phyloP scores from a whole-genome alignment of 2,113 vertebrate species.

The Sylvia atricapilla region DNA sequence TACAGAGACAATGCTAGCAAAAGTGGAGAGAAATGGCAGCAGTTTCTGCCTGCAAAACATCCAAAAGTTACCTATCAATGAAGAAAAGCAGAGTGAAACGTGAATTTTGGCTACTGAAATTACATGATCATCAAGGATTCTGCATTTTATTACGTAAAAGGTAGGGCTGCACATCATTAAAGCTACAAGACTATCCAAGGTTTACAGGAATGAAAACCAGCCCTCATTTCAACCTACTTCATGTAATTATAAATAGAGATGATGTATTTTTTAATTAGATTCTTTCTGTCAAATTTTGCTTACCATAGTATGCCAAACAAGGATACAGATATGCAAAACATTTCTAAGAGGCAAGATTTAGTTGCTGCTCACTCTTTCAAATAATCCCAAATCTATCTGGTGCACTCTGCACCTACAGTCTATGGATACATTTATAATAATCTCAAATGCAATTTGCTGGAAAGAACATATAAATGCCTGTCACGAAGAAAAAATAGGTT shows the following conservation, averaged over 20 bases:
- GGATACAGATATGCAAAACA: not conserved
- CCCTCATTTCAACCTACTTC: not conserved
- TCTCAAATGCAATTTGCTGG: not conserved
- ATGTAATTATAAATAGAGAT: not conserved
- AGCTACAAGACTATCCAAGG: not conserved
- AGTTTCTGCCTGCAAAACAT: not conserved
- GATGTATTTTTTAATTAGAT: not conserved
- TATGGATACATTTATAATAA: not conserved
- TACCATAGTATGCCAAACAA: not conserved
- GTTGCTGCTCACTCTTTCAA: not conserved
- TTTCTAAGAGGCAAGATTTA: not conserved
- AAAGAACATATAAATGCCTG: not conserved
- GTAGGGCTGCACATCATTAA: not conserved
- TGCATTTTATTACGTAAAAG: not conserved
- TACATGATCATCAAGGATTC: not conserved
- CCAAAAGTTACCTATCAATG: not conserved
- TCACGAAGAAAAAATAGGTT: not conserved
- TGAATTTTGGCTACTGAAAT: not conserved
- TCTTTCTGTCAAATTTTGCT: not conserved
- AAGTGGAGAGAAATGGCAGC: not conserved
- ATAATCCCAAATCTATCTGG: not conserved
- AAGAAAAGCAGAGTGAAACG: not conserved
- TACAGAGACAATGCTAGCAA: not conserved
- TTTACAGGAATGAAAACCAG: not conserved
- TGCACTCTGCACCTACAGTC: not conserved